Conservation (phyloP, 2,797 vertebrate genomes). For the Falco berigora region DNA sequence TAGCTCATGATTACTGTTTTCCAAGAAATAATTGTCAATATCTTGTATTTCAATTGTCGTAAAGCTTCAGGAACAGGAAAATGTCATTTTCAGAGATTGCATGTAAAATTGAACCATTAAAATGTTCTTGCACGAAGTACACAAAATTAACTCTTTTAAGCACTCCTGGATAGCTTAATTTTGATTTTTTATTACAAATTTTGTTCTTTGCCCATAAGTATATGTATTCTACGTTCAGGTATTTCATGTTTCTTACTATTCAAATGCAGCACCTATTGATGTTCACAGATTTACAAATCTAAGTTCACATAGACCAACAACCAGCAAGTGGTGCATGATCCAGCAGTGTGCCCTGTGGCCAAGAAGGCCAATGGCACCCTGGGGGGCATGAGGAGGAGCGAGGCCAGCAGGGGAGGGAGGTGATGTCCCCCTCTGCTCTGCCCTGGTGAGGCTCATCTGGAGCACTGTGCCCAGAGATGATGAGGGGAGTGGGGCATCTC, state of each 20-base stretch:
- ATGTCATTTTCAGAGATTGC: background rate
- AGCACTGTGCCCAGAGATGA: too few relatives aligned
- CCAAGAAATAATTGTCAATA: background rate
- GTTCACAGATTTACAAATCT: background rate
- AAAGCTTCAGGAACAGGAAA: background rate
- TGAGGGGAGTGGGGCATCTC: too few relatives aligned
- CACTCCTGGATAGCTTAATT: background rate
- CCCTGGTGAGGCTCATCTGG: too few relatives aligned
- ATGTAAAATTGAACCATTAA: background rate
- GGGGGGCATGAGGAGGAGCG: too few relatives aligned
- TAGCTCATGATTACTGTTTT: background rate
- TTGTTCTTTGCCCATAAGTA: background rate
- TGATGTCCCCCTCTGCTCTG: too few relatives aligned
- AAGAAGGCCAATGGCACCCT: too few relatives aligned
- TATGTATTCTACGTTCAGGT: background rate
- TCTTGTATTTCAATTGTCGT: background rate
- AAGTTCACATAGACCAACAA: background rate
- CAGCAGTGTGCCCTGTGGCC: too few relatives aligned
- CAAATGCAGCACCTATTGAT: background rate
- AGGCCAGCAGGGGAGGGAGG: too few relatives aligned
- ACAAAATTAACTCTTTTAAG: background rate
- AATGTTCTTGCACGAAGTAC: background rate
- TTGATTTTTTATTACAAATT: background rate
- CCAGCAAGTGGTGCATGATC: too few relatives aligned
- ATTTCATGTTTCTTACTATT: background rate